A percentile compares a stretch with the other conserved stretches of the same genome.
phyloP scores from a whole-genome alignment of 2,888 invertebrate species.

The Halocaridina rubra region DNA sequence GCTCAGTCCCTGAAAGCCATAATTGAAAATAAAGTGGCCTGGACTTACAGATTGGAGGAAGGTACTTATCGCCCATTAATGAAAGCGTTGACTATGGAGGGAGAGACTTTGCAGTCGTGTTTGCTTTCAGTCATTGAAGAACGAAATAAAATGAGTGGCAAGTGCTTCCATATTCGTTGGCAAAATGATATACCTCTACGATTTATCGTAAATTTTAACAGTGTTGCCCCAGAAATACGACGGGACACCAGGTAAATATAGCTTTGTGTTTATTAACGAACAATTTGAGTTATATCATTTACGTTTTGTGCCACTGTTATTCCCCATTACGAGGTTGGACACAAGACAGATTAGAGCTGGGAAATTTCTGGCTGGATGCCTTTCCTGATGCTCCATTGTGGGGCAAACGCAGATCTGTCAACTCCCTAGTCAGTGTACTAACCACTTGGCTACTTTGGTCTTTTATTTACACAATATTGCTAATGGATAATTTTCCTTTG shows the following conservation, averaged over 20 bases:
- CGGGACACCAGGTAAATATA: constrained; percentile 43
- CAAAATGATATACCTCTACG: constrained; percentile 2
- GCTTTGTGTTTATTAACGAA: no score
- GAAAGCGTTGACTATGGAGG: constrained; percentile 40
- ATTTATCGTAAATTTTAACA: constrained; percentile 24
- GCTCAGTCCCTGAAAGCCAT: constrained; percentile 25
- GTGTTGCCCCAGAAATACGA: neutral
- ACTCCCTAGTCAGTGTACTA: neutral
- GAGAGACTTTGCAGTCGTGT: constrained; percentile 10
- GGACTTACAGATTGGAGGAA: neutral
- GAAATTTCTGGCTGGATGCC: no score
- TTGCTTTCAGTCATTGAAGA: constrained; percentile 14
- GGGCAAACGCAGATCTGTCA: neutral
- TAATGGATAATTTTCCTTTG: neutral
- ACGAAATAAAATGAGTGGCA: constrained; percentile 3
- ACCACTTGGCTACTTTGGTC: neutral
- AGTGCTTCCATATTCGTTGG: constrained; percentile 27
- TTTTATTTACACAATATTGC: neutral
- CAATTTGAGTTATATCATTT: no score
- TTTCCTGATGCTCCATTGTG: no score
- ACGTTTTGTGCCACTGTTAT: no score
- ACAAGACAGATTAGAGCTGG: no score
- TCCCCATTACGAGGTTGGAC: no score
- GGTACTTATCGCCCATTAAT: constrained; percentile 35
- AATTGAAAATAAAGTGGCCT: neutral